Evolutionary conservation across 1,140 invertebrate genomes (phyloP), one percentile per base, ranked within the genome.

Genomic region (Dolichoris vasculosae): DNA sequence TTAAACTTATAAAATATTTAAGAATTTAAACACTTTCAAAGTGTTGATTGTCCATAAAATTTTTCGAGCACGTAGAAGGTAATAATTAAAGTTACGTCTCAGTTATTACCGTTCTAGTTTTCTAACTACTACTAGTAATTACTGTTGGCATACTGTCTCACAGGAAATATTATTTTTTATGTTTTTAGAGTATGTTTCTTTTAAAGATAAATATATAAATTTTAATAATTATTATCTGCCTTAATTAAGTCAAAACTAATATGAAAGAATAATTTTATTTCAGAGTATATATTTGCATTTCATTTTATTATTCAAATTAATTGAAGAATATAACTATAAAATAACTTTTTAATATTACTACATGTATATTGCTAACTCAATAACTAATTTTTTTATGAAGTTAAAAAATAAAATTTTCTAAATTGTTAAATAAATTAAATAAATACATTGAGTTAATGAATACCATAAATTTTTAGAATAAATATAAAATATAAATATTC

Each of bases 21-120:
- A 38, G 38, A 20, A 46, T 59, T 26, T 78, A 20, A 78, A 78
- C 35, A 40, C 59, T 80, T 43, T 8, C 6, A 38, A 80, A 40
- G 78, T 80, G 59, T 80, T 80, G 26, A 80, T n/a, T 46, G 59
- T 38, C 26, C 59, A 80, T 67, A 80, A 80, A 80, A 64, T 43
- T 63, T 77, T 79, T 64, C 78, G 17, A 43, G n/a, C 38, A 20
- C 51, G 35, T 80, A 59, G 43, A 80, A 67, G 59, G 40, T 67
- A 67, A 80, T 64, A 26, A 67, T 78, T 63, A 64, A 38, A 23
- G 35, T 67, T 80, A 80, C 38, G 26, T 40, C 26, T 63, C 40
- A 46, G 78, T 80, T 80, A 64, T 26, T 35, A 17, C 35, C 59
- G 78, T 30, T 80, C 78, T 80, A 80, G 35, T 80, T 78, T 63